Percentiles rank a stretch among this genome's conserved stretches.
Evolutionary conservation across 2,888 invertebrate species (phyloP).

Genomic region (Dryobotodes eremita): DNA sequence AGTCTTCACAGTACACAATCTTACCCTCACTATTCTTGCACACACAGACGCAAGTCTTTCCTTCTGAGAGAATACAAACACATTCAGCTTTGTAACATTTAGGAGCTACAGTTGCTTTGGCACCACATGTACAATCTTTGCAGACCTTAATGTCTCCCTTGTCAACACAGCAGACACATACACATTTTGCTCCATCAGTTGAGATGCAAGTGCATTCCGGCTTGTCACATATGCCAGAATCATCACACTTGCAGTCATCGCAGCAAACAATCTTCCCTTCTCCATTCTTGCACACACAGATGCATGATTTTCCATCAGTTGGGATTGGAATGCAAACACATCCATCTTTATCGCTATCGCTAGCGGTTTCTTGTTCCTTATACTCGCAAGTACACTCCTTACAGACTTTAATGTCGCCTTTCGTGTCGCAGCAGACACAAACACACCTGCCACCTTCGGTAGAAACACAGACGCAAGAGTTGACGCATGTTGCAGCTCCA

Average conservation of each 20-base stretch:
- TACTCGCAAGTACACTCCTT: constrained; percentile 61
- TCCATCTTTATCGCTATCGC: constrained; percentile 65
- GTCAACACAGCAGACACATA: constrained; percentile 66
- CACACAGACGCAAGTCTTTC: constrained; percentile 46
- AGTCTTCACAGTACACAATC: constrained; percentile 63
- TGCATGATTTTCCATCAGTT: constrained; percentile 56
- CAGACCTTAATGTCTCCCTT: constrained; percentile 35
- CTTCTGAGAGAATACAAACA: constrained; percentile 65
- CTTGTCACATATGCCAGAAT: constrained; percentile 42
- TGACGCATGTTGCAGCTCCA: constrained; percentile 46
- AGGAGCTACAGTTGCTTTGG: constrained; percentile 10
- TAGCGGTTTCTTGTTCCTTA: constrained; percentile 4
- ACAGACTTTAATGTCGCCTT: constrained; percentile 55
- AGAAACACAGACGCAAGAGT: constrained; percentile 51
- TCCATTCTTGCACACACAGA: constrained; percentile 54
- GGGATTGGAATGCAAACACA: constrained; percentile 72
- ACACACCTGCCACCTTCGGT: constrained; percentile 55
- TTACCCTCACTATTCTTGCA: constrained; percentile 42
- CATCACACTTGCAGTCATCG: constrained; percentile 51
- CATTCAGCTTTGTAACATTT: constrained; percentile 28
- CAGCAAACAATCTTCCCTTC: constrained; percentile 44
- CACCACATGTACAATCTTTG: constrained; percentile 62
- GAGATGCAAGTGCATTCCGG: constrained; percentile 59
- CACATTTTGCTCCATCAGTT: constrained; percentile 60
- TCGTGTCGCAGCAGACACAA: constrained; percentile 52